phyloP scores from a whole-genome alignment of 2,797 vertebrate genomes.

The Anas bahamensis region DNA sequence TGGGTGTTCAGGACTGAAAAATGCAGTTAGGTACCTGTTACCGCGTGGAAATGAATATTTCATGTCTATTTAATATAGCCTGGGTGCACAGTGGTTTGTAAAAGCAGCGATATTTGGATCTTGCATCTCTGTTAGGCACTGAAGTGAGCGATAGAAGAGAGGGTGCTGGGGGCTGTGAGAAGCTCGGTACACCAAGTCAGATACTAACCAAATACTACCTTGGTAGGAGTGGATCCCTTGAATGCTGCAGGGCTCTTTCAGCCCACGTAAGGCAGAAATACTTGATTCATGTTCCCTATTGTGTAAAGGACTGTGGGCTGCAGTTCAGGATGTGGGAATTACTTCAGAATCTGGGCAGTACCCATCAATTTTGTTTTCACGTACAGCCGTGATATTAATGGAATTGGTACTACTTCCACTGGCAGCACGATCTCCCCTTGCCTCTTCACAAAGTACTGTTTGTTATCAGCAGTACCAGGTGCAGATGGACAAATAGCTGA shows the following conservation, averaged over 20 bases:
- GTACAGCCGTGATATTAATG: neutral
- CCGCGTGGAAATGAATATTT: neutral
- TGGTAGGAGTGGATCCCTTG: neutral
- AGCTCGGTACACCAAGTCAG: neutral
- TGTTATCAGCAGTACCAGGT: neutral
- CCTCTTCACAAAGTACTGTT: neutral
- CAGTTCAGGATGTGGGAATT: neutral
- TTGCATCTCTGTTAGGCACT: neutral
- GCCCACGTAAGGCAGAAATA: neutral
- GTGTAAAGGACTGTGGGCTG: neutral
- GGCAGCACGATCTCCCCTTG: neutral
- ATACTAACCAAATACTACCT: neutral
- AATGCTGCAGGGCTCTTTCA: neutral
- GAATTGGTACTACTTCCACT: neutral
- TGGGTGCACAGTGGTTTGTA: neutral
- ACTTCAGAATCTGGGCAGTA: neutral
- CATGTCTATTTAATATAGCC: neutral
- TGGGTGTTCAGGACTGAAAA: slow-evolving; percentile 4
- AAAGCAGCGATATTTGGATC: neutral
- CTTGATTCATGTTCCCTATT: neutral
- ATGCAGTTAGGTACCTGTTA: neutral
- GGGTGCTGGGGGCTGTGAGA: neutral
- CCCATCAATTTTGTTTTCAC: neutral
- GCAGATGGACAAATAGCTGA: neutral
- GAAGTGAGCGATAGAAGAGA: neutral